These are phyloP conservation scores for Hyles lineata DNA, from an alignment of 2,888 invertebrate genomes.

Conservation along the genomic window DNA sequence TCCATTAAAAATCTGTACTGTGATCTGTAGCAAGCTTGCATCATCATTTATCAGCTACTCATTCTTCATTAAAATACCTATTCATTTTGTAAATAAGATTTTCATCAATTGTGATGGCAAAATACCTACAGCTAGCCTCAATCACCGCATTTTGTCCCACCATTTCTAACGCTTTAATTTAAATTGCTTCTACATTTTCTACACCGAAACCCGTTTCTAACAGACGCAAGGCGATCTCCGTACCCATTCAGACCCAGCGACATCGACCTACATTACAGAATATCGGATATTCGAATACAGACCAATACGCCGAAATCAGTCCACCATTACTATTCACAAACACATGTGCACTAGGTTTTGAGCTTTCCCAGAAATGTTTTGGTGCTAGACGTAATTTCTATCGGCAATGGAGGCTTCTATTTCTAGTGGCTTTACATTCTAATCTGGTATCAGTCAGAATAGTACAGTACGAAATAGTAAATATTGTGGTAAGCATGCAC, in stretches of 20 bases:
- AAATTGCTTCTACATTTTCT: neutral
- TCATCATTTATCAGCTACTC: too few relatives aligned
- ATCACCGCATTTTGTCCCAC: too few relatives aligned
- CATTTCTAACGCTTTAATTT: too few relatives aligned
- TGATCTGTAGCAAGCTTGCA: too few relatives aligned
- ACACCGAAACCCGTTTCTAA: neutral
- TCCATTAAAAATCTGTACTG: too few relatives aligned
- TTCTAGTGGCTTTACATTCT: neutral
- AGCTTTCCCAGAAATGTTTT: neutral
- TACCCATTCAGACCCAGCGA: neutral
- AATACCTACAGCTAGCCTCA: too few relatives aligned
- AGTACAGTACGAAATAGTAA: too few relatives aligned
- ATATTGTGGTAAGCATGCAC: too few relatives aligned
- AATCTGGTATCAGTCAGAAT: too few relatives aligned
- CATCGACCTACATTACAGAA: conserved; percentile 3
- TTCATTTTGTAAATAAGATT: too few relatives aligned
- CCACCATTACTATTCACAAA: conserved; percentile 7
- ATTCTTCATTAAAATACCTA: too few relatives aligned
- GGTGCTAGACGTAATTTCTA: neutral
- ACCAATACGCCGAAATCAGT: conserved; percentile 13
- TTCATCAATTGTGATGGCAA: too few relatives aligned
- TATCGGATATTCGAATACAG: conserved; percentile 3
- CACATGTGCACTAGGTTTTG: neutral
- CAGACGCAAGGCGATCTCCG: neutral
- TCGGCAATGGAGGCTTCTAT: neutral